phyloP scores from a whole-genome alignment of 2,797 vertebrate genomes.

The Dromococcyx pavoninus region DNA sequence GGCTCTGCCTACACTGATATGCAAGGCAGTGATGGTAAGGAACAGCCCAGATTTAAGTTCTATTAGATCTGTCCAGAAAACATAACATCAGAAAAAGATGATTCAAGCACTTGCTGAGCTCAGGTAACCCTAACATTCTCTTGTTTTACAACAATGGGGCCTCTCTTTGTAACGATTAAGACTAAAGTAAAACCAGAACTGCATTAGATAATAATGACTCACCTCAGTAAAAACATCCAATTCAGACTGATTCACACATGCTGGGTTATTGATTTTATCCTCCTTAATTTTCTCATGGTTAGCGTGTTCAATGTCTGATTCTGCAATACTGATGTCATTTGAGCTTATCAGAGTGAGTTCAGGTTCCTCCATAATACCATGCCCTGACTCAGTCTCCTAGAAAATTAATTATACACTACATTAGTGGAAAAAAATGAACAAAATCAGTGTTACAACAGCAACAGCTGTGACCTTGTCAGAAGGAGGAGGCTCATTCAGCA shows the following conservation, averaged over 20 bases:
- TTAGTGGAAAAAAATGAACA: not conserved
- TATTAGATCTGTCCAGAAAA: too few relatives aligned
- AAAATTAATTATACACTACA: not conserved
- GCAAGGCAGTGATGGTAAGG: not conserved
- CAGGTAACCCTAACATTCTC: not conserved
- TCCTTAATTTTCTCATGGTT: conserved; percentile 59
- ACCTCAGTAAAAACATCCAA: conserved; percentile 47
- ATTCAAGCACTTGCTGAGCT: not conserved
- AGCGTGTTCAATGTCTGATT: conserved; percentile 58
- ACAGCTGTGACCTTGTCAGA: not conserved
- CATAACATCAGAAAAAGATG: too few relatives aligned
- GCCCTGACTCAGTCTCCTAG: conserved; percentile 76
- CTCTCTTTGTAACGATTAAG: not conserved
- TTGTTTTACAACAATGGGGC: not conserved
- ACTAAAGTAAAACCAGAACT: not conserved
- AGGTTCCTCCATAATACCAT: conserved; percentile 91
- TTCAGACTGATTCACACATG: not conserved
- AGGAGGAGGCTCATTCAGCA: not conserved
- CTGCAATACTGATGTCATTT: conserved; percentile 79
- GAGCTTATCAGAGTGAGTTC: conserved; percentile 84
- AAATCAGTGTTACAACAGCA: not conserved
- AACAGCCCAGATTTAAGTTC: not conserved
- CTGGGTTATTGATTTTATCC: not conserved
- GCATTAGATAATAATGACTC: not conserved
- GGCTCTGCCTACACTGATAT: not conserved